Evolutionary conservation across 2,888 invertebrate genomes (phyloP), one percentile per base, ranked within the genome.

Genomic region (Sinopyrophorus schimmeli): DNA sequence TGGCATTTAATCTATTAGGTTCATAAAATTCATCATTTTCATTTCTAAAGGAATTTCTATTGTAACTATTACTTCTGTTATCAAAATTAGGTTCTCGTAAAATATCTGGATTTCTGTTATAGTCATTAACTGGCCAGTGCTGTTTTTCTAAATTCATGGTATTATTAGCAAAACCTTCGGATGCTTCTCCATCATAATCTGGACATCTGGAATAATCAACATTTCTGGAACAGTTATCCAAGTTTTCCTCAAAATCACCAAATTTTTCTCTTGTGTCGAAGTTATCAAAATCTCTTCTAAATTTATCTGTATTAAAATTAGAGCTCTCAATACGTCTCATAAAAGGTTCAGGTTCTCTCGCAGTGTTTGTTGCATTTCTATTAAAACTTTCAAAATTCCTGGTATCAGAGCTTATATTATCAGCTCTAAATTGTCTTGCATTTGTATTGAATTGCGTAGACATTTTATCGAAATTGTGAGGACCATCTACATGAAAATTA

Each of bases 211-310:
- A n/a, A n/a, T n/a, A n/a, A n/a, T n/a, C n/a, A n/a, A n/a, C n/a
- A n/a, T n/a, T n/a, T n/a, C n/a, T n/a, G n/a, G n/a, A n/a, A n/a
- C n/a, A n/a, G n/a, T n/a, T n/a, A n/a, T 14, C 26, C 9, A n/a
- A n/a, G n/a, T n/a, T n/a, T n/a, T 5, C 12, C 21, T 21, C 3
- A 14, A 9, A n/a, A n/a, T n/a, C n/a, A n/a, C 31, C 23, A n/a
- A 42, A 37, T 17, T 21, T 35, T 10, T 28, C 40, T 4, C 39
- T 27, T 12, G 27, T 23, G 9, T 27, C 32, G 9, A 17, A 26
- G 6, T 26, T 34, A 7, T 27, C 17, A 1, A 27, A 31, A n/a
- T 47, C 47, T 26, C 57, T 47, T 38, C 34, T 42, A 28, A 30
- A 48, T 21, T 41, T 37, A 31, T 34, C 26, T 7, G 39, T 15